phyloP scores from a whole-genome alignment of 1,140 invertebrate genomes.

The Ceratitis capitata region DNA sequence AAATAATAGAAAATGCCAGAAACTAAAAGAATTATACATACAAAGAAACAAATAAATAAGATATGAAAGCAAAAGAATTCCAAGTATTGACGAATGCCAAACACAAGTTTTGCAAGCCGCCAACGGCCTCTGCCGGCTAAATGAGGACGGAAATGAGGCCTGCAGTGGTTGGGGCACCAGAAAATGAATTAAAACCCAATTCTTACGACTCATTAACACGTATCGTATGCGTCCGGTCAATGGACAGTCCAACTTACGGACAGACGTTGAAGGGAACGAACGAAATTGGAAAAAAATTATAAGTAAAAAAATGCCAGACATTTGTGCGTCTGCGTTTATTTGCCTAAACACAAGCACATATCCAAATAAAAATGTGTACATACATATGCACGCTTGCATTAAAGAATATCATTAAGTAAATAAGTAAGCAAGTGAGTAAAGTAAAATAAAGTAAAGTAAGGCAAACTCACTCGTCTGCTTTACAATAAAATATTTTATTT shows the following conservation, averaged over 20 bases:
- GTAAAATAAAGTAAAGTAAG: neutral
- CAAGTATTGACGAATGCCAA: neutral
- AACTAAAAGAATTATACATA: too few relatives aligned
- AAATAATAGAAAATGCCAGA: neutral
- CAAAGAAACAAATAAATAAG: neutral
- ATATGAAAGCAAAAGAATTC: neutral
- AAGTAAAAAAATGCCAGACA: neutral
- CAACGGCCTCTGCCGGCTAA: neutral
- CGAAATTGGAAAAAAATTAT: too few relatives aligned
- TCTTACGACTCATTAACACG: constrained; percentile 28
- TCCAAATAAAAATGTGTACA: neutral
- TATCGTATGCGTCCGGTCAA: constrained; percentile 22
- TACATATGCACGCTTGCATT: neutral
- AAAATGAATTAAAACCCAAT: constrained; percentile 12
- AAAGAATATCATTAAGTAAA: neutral
- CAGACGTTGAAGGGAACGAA: neutral
- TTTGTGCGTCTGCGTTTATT: neutral
- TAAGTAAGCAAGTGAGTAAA: constrained; percentile 24
- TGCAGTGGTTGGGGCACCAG: neutral
- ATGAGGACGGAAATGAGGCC: neutral
- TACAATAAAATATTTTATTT: constrained; percentile 65
- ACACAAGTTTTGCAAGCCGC: neutral
- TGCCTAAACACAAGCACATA: neutral
- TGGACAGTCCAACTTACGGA: neutral
- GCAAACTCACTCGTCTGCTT: constrained; percentile 46